phyloP scores from a whole-genome alignment of 2,797 vertebrate species.

The Gymnopithys bicolor region DNA sequence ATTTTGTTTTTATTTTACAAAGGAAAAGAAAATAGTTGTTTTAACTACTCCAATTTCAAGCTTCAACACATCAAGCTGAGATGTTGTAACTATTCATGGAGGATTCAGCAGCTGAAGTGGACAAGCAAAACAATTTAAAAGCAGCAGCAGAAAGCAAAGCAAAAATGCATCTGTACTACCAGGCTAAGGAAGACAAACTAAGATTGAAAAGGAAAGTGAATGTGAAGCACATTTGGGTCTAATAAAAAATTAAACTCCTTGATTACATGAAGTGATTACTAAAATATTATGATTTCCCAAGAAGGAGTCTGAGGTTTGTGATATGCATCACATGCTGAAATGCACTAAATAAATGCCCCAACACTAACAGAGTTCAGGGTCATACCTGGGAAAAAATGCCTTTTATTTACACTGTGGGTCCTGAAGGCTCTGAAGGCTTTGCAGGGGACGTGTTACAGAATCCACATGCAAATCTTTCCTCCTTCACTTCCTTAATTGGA shows the following conservation, averaged over 20 bases:
- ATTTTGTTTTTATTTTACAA: not conserved
- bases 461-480: fast-evolving
- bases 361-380: not conserved
- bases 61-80: not conserved
- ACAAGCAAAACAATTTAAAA: constrained; percentile 11
- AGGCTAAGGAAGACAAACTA: not conserved
- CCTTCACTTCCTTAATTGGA: not conserved
- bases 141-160: constrained; percentile 1
- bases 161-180: not conserved
- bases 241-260: constrained; percentile 9
- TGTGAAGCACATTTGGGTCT: not conserved
- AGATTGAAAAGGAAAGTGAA: not conserved
- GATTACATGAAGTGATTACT: not conserved
- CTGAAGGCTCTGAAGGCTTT: not conserved
- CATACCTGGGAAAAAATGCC: not conserved
- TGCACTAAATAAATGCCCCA: not conserved
- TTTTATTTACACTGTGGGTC: not conserved
- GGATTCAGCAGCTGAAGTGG: not conserved
- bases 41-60: constrained; percentile 22
- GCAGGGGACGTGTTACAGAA: not conserved
- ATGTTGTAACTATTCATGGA: not conserved
- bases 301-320: not conserved
- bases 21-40: not conserved
- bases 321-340: not conserved
- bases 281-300: not conserved